phyloP scores from a whole-genome alignment of 2,797 vertebrate genomes.

The Falco cherrug region DNA sequence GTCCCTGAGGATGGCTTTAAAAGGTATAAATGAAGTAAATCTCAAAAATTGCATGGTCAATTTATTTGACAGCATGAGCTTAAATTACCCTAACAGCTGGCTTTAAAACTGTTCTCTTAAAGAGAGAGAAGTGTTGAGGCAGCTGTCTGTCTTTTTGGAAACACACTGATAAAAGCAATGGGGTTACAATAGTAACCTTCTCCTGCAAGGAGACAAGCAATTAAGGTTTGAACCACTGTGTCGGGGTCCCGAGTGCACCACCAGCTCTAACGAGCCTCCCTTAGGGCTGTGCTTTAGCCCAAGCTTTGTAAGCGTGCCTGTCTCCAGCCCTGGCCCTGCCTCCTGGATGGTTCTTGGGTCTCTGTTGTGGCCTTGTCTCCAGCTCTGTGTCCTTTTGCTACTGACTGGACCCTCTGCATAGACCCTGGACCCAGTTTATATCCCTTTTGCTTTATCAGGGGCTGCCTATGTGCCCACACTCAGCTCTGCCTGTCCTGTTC shows the following conservation, averaged over 20 bases:
- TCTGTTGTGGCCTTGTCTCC: neutral
- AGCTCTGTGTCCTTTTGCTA: neutral
- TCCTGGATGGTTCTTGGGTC: neutral
- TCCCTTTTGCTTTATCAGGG: neutral
- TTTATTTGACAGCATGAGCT: conserved; percentile 44
- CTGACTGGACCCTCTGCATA: neutral
- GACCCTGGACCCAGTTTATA: neutral
- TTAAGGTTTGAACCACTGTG: neutral
- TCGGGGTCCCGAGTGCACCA: rapidly evolving
- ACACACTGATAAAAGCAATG: neutral
- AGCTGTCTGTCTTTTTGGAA: conserved; percentile 54
- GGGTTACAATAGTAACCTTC: neutral
- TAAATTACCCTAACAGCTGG: conserved; percentile 56
- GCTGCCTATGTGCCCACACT: neutral
- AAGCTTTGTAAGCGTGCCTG: neutral
- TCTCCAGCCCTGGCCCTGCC: neutral
- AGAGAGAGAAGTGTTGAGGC: neutral
- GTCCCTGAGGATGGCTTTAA: neutral
- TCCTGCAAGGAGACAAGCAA: neutral
- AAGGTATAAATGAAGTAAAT: conserved; percentile 60
- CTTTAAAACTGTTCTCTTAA: neutral
- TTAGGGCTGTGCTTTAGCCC: neutral
- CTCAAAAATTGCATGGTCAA: conserved; percentile 42
- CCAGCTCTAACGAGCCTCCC: neutral
- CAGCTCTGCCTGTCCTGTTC: neutral